Conservation (phyloP, 92 coral and sea anemone genomes). For the Siderastrea siderea region DNA sequence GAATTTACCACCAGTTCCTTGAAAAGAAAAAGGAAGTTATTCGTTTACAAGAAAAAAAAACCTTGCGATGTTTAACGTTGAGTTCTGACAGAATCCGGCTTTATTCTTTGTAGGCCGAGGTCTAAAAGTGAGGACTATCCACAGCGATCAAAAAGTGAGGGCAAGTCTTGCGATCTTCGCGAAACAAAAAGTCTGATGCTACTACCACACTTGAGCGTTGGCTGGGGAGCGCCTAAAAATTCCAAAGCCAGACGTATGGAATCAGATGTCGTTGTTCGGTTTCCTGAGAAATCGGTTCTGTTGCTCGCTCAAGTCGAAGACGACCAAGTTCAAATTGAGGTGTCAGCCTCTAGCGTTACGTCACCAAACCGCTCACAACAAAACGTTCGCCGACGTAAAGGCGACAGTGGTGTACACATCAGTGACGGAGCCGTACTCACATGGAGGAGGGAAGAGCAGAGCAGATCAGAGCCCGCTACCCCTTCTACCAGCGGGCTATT, state of each 20-base stretch:
- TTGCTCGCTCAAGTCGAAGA: conserved; percentile 42
- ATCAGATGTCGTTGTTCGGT: conserved; percentile 14
- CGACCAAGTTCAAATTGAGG: conserved; percentile 7
- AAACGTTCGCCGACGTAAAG: conserved; percentile 5
- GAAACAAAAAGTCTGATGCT: conserved; percentile 13
- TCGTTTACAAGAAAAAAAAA: no score
- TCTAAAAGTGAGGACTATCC: neutral
- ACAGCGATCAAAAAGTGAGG: conserved; percentile 12
- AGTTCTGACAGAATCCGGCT: neutral
- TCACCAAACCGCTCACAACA: conserved; percentile 5
- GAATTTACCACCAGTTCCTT: no score
- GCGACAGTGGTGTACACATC: conserved; percentile 37
- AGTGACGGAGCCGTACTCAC: conserved; percentile 7
- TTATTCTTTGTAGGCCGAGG: conserved; percentile 6
- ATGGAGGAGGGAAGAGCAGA: conserved; percentile 28
- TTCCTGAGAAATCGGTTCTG: conserved; percentile 43
- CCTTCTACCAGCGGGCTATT: neutral
- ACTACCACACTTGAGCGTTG: conserved; percentile 10
- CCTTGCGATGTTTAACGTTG: no score
- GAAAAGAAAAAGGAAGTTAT: no score
- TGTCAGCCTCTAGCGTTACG: conserved; percentile 26
- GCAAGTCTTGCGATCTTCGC: neutral
- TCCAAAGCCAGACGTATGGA: neutral
- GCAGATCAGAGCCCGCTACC: neutral
- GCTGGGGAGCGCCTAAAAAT: neutral